phyloP scores from a whole-genome alignment of 2,113 vertebrate species.

The Synchiropus splendidus region DNA sequence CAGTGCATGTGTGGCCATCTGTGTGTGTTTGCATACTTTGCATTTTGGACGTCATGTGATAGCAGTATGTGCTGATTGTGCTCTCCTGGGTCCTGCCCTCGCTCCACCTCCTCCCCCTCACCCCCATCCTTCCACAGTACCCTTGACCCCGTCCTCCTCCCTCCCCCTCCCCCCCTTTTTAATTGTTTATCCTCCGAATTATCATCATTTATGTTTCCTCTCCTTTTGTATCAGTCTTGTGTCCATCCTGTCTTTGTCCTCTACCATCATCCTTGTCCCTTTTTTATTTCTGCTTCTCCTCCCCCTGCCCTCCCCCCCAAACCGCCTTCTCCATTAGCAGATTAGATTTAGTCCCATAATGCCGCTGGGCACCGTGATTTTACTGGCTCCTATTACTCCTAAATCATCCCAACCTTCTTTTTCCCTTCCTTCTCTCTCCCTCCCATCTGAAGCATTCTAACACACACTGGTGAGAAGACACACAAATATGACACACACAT shows the following conservation, averaged over 20 bases:
- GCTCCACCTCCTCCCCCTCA: constrained; percentile 23
- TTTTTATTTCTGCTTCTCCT: constrained; percentile 14
- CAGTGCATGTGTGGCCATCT: constrained; percentile 5
- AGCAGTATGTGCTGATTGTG: constrained; percentile 50
- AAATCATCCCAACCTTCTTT: constrained; percentile 54
- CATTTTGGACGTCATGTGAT: constrained; percentile 31
- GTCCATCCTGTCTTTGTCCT: constrained; percentile 16
- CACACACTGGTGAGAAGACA: constrained; percentile 17
- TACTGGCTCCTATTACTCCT: constrained; percentile 58
- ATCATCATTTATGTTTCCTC: not conserved
- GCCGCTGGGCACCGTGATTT: constrained; percentile 55
- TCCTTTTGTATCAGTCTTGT: constrained; percentile 3
- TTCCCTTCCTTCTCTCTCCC: constrained; percentile 7
- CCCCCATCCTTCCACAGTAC: constrained; percentile 3
- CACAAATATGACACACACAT: constrained; percentile 4
- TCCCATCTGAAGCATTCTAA: constrained; percentile 23
- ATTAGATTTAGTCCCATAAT: constrained; percentile 67
- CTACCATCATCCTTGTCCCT: constrained; percentile 28
- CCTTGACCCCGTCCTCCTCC: constrained; percentile 12
- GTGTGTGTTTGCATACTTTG: constrained; percentile 3
- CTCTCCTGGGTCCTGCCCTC: constrained; percentile 44
- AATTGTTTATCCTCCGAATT: not conserved
- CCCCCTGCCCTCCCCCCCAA: constrained; percentile 20
- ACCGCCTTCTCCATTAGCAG: constrained; percentile 58
- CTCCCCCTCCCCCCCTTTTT: not conserved